phyloP scores from a whole-genome alignment of 2,888 invertebrate genomes.

The Hylaea fasciaria region DNA sequence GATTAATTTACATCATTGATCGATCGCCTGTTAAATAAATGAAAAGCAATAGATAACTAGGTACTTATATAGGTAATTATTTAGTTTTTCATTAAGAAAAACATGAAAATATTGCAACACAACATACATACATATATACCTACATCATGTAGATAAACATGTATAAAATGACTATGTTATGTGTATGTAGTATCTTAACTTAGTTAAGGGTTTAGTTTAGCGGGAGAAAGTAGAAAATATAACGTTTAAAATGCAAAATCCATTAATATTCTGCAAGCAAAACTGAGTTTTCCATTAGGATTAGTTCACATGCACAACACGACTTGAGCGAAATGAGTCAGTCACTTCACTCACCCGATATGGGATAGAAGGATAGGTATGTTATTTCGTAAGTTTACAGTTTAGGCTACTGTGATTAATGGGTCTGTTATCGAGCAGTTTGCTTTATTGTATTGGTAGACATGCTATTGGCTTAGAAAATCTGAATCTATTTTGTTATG shows the following conservation, averaged over 20 bases:
- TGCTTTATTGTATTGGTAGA: background rate
- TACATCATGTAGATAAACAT: no score
- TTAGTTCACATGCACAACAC: constrained; percentile 39
- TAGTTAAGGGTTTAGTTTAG: no score
- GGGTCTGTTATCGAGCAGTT: constrained; percentile 6
- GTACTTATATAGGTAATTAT: no score
- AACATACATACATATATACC: no score
- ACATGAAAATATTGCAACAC: no score
- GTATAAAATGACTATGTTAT: no score
- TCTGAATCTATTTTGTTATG: background rate
- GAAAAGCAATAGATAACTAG: no score
- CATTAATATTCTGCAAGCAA: constrained; percentile 35
- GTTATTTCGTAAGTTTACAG: constrained; percentile 23
- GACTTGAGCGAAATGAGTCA: constrained; percentile 34
- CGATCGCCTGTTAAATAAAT: no score
- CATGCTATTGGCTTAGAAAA: background rate
- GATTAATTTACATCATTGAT: no score
- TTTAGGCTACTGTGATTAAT: constrained; percentile 24
- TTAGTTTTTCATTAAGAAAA: no score
- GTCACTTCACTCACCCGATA: constrained; percentile 18
- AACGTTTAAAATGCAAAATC: constrained; percentile 9
- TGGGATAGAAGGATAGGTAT: constrained; percentile 26
- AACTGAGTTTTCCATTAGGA: constrained; percentile 37
- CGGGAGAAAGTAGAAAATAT: constrained; percentile 15
- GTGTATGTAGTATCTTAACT: no score